phyloP scores from a whole-genome alignment of 2,888 invertebrate genomes.

The Labia minor region DNA sequence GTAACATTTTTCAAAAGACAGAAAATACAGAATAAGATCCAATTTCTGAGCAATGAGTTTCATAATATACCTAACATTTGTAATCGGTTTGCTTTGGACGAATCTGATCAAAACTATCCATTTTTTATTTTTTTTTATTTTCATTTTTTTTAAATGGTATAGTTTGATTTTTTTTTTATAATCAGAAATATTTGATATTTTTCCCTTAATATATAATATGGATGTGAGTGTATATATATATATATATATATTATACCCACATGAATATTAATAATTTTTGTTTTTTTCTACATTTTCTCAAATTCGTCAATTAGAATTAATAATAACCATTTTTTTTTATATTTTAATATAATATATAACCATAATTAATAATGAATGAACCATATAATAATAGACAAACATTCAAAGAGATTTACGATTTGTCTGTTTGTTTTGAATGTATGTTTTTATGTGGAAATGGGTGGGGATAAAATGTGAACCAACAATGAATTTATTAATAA shows the following conservation, averaged over 20 bases:
- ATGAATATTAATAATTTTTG: not conserved
- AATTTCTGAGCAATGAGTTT: slow-evolving; percentile 13
- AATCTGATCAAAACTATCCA: not conserved
- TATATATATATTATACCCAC: no score
- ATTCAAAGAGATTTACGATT: not conserved
- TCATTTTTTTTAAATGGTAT: not conserved
- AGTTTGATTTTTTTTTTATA: not conserved
- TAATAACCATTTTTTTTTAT: not conserved
- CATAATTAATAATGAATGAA: not conserved
- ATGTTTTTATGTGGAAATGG: not conserved
- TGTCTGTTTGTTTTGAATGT: not conserved
- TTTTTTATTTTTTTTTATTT: not conserved
- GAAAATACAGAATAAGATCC: not conserved
- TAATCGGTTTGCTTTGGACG: not conserved
- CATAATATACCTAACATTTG: not conserved
- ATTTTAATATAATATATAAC: not conserved
- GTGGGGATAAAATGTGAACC: not conserved
- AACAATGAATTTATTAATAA: no score
- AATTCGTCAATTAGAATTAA: slow-evolving; percentile 4
- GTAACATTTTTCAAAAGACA: not conserved
- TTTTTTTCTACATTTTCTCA: not conserved
- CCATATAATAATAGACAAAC: slow-evolving; percentile 8
- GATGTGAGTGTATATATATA: no score
- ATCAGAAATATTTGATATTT: not conserved
- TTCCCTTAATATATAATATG: no score